phyloP scores from a whole-genome alignment of 2,113 vertebrate species.

The Nettapus auritus region DNA sequence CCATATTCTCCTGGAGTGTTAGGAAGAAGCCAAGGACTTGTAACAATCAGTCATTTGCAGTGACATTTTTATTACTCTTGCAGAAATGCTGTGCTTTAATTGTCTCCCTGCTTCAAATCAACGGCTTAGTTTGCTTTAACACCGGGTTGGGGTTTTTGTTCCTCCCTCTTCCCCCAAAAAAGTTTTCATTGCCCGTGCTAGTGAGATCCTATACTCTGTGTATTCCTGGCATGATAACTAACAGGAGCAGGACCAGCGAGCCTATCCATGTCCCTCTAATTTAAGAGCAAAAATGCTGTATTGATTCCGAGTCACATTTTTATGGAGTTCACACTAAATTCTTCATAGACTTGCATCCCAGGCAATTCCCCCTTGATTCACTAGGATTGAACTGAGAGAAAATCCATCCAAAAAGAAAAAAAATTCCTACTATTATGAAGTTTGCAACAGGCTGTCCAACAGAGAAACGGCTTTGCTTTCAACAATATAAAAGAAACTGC shows the following conservation, averaged over 20 bases:
- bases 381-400: neutral
- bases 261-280: neutral
- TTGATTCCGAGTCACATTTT: conserved; percentile 41
- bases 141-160: neutral
- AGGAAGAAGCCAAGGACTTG: conserved; percentile 68
- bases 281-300: conserved; percentile 30
- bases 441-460: neutral
- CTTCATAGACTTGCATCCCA: neutral
- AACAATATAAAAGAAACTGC: conserved; percentile 15
- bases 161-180: neutral
- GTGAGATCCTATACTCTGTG: neutral
- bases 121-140: conserved; percentile 32
- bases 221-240: neutral
- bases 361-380: neutral
- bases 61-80: conserved; percentile 72
- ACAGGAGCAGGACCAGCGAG: neutral
- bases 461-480: conserved; percentile 37
- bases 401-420: neutral
- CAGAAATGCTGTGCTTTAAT: conserved; percentile 68
- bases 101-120: conserved; percentile 65
- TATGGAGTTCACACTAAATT: conserved; percentile 10
- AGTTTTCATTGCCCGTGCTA: conserved; percentile 13
- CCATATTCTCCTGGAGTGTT: conserved; percentile 20
- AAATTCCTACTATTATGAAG: neutral
- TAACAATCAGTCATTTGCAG: conserved; percentile 59